Evolutionary conservation across 2,797 vertebrate genomes (phyloP).

Genomic region (Characodon lateralis): DNA sequence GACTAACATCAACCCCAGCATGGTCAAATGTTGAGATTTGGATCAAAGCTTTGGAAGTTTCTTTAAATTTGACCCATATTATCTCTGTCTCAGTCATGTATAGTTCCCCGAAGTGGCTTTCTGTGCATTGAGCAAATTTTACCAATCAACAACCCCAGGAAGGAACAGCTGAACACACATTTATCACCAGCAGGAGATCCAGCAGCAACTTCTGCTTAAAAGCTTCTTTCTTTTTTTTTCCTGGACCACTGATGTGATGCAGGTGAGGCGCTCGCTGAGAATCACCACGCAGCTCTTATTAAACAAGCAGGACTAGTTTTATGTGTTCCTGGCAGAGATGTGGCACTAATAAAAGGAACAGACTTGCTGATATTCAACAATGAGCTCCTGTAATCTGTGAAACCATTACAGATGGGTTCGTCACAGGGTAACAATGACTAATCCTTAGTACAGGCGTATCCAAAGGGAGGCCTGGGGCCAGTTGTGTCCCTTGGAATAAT

Average conservation of each 20-base stretch:
- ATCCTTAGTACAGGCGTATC: neutral
- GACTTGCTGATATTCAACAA: neutral
- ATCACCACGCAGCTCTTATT: neutral
- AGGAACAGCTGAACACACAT: conserved; percentile 2
- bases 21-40: neutral
- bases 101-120: neutral
- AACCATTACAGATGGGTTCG: neutral
- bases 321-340: neutral
- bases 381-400: neutral
- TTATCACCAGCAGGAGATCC: conserved; percentile 3
- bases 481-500: no score
- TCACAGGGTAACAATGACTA: neutral
- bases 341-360: neutral
- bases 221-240: neutral
- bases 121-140: conserved; percentile 18
- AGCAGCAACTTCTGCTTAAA: neutral
- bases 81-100: neutral
- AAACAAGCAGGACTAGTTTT: neutral
- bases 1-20: conserved; percentile 23
- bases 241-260: neutral
- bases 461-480: no score
- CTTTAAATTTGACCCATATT: conserved; percentile 1
- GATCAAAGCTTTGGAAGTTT: conserved; percentile 15
- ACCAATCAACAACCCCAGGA: neutral
- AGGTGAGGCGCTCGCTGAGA: neutral